Evolutionary conservation across 2,888 invertebrate species (phyloP).

Genomic region (Sipunculus nudus): DNA sequence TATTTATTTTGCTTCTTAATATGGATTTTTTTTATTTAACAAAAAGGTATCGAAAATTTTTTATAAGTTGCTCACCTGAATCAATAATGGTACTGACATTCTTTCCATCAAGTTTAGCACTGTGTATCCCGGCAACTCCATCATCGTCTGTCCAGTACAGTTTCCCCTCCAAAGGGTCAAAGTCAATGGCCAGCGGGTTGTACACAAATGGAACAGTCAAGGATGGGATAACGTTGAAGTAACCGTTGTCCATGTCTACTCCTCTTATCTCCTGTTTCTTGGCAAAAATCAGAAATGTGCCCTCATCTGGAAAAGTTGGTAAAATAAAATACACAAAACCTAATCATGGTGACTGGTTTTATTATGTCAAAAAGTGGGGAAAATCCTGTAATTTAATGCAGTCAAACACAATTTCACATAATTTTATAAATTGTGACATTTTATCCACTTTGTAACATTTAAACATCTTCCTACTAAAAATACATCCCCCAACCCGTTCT

Average conservation of each 20-base stretch:
- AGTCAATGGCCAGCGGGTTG: constrained; percentile 78
- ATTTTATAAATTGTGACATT: no score
- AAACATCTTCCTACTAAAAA: no score
- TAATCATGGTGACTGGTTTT: no score
- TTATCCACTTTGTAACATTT: no score
- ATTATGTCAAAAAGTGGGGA: no score
- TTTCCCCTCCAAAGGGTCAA: constrained; percentile 69
- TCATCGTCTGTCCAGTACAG: constrained; percentile 84
- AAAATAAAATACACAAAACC: constrained; percentile 17
- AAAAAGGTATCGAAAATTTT: no score
- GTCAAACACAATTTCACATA: no score
- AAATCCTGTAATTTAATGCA: no score
- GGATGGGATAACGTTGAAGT: constrained; percentile 83
- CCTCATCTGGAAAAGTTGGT: constrained; percentile 74
- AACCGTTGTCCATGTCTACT: constrained; percentile 80
- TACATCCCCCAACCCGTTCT: no score
- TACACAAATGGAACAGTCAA: constrained; percentile 78
- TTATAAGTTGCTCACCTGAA: constrained; percentile 68
- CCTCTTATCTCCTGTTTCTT: constrained; percentile 74
- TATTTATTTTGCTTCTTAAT: no score
- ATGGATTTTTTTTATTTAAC: no score
- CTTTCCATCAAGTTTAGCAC: constrained; percentile 75
- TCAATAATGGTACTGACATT: constrained; percentile 79
- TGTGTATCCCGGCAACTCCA: constrained; percentile 73
- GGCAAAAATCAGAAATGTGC: constrained; percentile 82